phyloP scores from a whole-genome alignment of 1,140 invertebrate species.

The Aphidius gifuensis region DNA sequence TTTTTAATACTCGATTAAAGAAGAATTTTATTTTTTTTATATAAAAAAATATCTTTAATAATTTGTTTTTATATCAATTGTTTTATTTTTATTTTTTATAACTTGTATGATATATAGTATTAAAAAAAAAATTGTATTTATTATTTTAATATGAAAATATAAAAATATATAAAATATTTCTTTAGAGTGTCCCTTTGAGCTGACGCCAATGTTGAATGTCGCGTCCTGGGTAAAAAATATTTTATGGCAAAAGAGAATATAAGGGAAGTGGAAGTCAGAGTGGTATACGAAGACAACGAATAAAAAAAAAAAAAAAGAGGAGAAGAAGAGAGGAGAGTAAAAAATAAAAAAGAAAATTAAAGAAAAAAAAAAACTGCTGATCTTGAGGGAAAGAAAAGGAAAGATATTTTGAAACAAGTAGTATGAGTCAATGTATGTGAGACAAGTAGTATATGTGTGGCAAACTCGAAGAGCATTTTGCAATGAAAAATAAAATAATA shows the following conservation, averaged over 20 bases:
- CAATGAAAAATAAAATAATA: too few species aligned
- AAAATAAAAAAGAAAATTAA: constrained; percentile 31
- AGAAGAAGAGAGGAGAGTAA: constrained; percentile 30
- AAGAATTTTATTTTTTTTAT: background rate
- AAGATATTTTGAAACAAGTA: background rate
- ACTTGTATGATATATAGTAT: too few species aligned
- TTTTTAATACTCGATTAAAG: too few species aligned
- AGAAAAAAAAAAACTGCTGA: constrained; percentile 27
- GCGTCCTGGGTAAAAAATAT: constrained; percentile 29
- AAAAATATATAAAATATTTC: too few species aligned
- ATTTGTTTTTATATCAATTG: too few species aligned
- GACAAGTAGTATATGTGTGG: constrained; percentile 25
- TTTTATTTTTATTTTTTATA: too few species aligned
- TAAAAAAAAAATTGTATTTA: too few species aligned
- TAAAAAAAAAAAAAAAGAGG: constrained; percentile 11
- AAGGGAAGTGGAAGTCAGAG: too few species aligned
- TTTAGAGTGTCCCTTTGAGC: constrained; percentile 6
- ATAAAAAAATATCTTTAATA: too few species aligned
- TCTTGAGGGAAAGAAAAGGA: constrained; percentile 23
- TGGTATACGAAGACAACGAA: background rate
- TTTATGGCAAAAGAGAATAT: background rate
- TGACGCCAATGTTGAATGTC: constrained; percentile 34
- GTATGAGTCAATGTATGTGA: too few species aligned
- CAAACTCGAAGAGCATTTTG: constrained; percentile 29
- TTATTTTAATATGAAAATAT: too few species aligned